Conservation (phyloP, 2,888 invertebrate species). For the Noctua comes region DNA sequence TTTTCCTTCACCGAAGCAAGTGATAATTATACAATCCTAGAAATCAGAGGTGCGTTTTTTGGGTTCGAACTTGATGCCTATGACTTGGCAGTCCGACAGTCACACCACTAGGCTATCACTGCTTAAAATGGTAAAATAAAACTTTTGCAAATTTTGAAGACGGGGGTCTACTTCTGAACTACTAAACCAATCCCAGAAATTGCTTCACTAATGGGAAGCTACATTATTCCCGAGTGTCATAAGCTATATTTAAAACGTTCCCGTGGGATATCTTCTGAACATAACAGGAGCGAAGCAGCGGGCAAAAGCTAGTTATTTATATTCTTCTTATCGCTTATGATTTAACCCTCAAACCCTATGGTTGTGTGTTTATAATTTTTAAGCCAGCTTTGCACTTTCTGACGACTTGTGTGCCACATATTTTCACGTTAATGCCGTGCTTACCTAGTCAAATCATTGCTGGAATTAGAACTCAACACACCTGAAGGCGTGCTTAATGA, state of each 20-base stretch:
- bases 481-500: constrained; percentile 58
- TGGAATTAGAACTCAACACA: constrained; percentile 53
- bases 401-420: constrained; percentile 61
- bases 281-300: background rate
- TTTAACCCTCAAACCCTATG: constrained; percentile 14
- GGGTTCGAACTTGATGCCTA: too few species aligned
- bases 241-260: background rate
- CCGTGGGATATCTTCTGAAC: background rate
- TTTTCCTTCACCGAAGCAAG: too few species aligned
- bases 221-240: background rate
- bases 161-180: background rate
- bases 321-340: constrained; percentile 8
- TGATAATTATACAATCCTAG: too few species aligned
- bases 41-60: too few species aligned
- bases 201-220: background rate
- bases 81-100: too few species aligned
- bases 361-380: constrained; percentile 69
- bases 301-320: background rate
- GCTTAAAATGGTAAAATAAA: too few species aligned
- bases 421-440: constrained; percentile 54
- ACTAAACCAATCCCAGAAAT: background rate
- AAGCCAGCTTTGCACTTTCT: constrained; percentile 67
- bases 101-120: too few species aligned
- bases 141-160: background rate
- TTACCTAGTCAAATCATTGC: constrained; percentile 60